Evolutionary conservation across 2,113 vertebrate genomes (phyloP).

Genomic region (Columba janthina): DNA sequence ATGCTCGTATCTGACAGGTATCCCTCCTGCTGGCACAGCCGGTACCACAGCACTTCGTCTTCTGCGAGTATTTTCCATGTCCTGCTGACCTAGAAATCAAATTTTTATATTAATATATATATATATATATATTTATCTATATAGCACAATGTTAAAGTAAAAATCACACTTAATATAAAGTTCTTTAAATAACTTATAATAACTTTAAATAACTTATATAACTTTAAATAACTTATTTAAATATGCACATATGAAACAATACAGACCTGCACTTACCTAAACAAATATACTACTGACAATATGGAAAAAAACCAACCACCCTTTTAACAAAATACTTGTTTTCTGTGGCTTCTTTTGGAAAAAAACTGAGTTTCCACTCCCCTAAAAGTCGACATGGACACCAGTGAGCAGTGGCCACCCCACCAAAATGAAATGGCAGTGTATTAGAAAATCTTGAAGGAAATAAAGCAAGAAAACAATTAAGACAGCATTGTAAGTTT

Average conservation of each 20-base stretch:
- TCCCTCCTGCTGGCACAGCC: constrained; percentile 86
- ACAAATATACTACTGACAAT: constrained; percentile 23
- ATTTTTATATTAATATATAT: not conserved
- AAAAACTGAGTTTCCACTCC: not conserved
- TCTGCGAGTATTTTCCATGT: constrained; percentile 91
- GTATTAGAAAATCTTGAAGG: not conserved
- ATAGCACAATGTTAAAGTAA: not conserved
- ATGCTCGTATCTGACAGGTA: constrained; percentile 78
- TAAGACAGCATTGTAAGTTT: not conserved
- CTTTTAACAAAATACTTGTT: constrained; percentile 26
- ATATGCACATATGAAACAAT: not conserved
- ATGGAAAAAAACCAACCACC: not conserved
- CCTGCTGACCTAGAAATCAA: constrained; percentile 87
- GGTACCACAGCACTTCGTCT: constrained; percentile 91
- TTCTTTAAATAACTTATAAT: not conserved
- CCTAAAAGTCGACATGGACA: not conserved
- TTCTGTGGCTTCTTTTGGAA: not conserved
- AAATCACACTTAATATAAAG: not conserved
- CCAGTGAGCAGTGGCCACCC: not conserved
- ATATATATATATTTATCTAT: too few relatives aligned
- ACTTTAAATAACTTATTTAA: not conserved
- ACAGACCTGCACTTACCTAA: not conserved
- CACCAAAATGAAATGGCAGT: not conserved
- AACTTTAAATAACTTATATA: too few relatives aligned
- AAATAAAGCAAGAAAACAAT: constrained; percentile 11